phyloP scores from a whole-genome alignment of 1,140 invertebrate genomes.

The Lepidurus arcticus region DNA sequence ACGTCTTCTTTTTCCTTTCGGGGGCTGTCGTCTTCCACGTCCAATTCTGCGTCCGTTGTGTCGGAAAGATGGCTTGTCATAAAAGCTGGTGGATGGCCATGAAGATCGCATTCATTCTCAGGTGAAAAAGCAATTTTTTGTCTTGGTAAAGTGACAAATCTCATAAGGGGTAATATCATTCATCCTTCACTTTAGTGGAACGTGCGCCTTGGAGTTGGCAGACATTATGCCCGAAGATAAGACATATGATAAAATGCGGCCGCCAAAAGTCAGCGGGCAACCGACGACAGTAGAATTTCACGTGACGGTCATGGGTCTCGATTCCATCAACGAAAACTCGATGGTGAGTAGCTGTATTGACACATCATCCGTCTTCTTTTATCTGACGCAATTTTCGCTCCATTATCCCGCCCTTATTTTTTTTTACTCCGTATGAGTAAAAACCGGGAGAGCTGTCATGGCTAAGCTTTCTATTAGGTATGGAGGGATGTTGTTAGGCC shows the following conservation, averaged over 20 bases:
- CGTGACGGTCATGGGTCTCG: slow-evolving; percentile 44
- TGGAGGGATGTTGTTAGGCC: no score
- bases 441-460: no score
- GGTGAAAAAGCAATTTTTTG: slow-evolving; percentile 3
- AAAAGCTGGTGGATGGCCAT: background rate
- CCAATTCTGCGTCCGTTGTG: background rate
- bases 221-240: slow-evolving; percentile 40
- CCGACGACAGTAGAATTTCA: slow-evolving; percentile 43
- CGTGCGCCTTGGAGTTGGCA: slow-evolving; percentile 31
- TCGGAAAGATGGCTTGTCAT: background rate
- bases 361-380: background rate
- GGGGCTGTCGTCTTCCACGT: background rate
- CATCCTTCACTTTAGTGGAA: background rate
- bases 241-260: slow-evolving; percentile 42
- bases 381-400: background rate
- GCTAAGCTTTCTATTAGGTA: no score
- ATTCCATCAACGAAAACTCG: slow-evolving; percentile 45
- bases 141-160: background rate
- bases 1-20: background rate
- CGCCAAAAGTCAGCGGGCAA: slow-evolving; percentile 40
- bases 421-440: no score
- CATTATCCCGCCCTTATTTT: background rate
- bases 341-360: slow-evolving; percentile 41
- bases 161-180: background rate
- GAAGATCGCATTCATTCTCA: background rate